Evolutionary conservation across 2,797 vertebrate species (phyloP), one percentile per base, ranked within the genome.

Genomic region (Florisuga fusca): DNA sequence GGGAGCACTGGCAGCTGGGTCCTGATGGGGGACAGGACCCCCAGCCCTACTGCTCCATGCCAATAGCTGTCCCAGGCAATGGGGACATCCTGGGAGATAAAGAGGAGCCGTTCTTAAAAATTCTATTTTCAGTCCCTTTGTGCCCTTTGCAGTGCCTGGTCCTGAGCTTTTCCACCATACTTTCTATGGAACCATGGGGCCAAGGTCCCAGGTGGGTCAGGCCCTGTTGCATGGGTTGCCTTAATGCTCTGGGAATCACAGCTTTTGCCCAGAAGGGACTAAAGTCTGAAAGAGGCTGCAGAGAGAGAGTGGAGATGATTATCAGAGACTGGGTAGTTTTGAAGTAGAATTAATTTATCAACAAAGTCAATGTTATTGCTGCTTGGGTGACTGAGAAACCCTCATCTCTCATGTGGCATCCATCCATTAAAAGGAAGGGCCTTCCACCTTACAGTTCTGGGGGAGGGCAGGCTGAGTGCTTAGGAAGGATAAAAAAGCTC

Each of bases 1-100:
- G n/a, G 15, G 31, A 31, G 18, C 15, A 31, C 68, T 89, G 48
- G 76, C 69, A 84, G 10, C 64, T 59, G 17, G 20, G 41, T 86
- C 27, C n/a, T 29, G 31, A 51, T 5, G 4, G 79, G 78, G 18
- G 22, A 8, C 43, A 72, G 58, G 26, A 91, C 4, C 21, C 23
- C 33, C 3, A 1, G 3, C 33, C 23, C 71, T 50, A 46, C 20
- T 0, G 0, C 36, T 66, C 53, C 8, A 1, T 62, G 36, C 45
- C 34, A 53, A 11, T 15, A 78, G 58, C 51, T 95, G 36, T 81
- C 36, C 34, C 36, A 36, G 22, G 36, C 25, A 21, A 36, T 4
- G 2, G n/a, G 1, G 1, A 21, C 31, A 34, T 82, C 46, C 33
- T 71, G 31, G 66, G 45, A 88, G 25, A 78, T 26, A 59, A 55